Conservation (phyloP, 2,888 invertebrate genomes). For the Hypolimnas misippus region DNA sequence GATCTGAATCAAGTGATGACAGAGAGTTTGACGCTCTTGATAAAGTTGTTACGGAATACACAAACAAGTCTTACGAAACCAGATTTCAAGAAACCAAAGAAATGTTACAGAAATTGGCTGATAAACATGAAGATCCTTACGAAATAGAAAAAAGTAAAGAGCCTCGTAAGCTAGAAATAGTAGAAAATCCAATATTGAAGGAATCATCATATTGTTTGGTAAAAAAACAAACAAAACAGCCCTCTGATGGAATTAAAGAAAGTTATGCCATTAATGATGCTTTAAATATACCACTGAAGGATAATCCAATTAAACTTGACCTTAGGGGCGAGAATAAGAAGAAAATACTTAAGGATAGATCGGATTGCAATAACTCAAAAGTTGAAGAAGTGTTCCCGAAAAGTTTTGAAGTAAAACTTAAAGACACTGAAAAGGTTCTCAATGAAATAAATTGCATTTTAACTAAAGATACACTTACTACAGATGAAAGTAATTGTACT, state of each 20-base stretch:
- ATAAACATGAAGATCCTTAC: slow-evolving; percentile 59
- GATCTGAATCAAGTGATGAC: slow-evolving; percentile 54
- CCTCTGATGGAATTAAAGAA: slow-evolving; percentile 64
- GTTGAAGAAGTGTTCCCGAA: slow-evolving; percentile 57
- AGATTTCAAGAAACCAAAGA: slow-evolving; percentile 73
- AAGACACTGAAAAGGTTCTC: slow-evolving; percentile 65
- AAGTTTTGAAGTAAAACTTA: slow-evolving; percentile 61
- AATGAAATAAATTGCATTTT: slow-evolving; percentile 62
- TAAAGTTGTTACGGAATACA: slow-evolving; percentile 68
- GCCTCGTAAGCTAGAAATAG: slow-evolving; percentile 41
- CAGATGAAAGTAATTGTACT: neutral
- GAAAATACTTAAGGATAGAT: slow-evolving; percentile 34
- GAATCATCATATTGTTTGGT: slow-evolving; percentile 63
- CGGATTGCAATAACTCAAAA: slow-evolving; percentile 45
- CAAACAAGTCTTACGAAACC: slow-evolving; percentile 73
- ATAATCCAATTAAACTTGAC: slow-evolving; percentile 59
- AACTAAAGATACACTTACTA: slow-evolving; percentile 36
- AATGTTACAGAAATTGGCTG: slow-evolving; percentile 70
- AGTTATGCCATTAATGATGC: slow-evolving; percentile 66
- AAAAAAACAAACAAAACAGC: slow-evolving; percentile 54
- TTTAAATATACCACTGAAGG: slow-evolving; percentile 66
- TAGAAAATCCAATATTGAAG: slow-evolving; percentile 57
- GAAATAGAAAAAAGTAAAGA: slow-evolving; percentile 40
- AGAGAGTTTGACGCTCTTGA: slow-evolving; percentile 70
- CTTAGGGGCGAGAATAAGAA: slow-evolving; percentile 50